These are phyloP conservation scores for Brachyalestes nurse DNA, from an alignment of 2,797 vertebrate genomes.

Conservation along the genomic window DNA sequence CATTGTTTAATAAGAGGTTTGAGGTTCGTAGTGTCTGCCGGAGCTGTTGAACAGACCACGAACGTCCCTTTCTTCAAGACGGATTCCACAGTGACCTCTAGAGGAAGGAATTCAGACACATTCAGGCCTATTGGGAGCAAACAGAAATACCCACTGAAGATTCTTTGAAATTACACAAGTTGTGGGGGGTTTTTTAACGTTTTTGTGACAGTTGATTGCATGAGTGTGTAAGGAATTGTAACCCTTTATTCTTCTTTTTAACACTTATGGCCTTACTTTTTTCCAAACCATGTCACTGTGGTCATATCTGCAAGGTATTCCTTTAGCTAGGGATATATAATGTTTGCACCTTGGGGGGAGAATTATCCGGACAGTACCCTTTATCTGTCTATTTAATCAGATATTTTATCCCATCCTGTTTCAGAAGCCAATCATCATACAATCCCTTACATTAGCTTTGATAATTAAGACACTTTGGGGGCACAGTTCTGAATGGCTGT, in stretches of 20 bases:
- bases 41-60: conserved; percentile 1
- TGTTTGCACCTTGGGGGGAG: too few species aligned
- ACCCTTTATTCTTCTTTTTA: background rate
- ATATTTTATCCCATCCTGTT: background rate
- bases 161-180: background rate
- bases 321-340: too few species aligned
- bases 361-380: too few species aligned
- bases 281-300: too few species aligned
- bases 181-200: too few species aligned
- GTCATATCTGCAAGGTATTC: too few species aligned
- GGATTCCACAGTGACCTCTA: conserved; percentile 84
- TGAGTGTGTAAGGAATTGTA: background rate
- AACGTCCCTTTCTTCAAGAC: conserved; percentile 53
- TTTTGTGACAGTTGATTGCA: background rate
- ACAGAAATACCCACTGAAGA: background rate
- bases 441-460: background rate
- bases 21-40: background rate
- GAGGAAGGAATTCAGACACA: conserved; percentile 73
- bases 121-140: background rate
- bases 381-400: background rate
- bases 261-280: too few species aligned
- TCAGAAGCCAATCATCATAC: background rate
- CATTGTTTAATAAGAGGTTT: background rate
- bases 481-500: background rate
- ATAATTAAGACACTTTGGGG: too few species aligned